Conservation (phyloP, 92 coral and sea anemone genomes). For the Galaxea fascicularis region DNA sequence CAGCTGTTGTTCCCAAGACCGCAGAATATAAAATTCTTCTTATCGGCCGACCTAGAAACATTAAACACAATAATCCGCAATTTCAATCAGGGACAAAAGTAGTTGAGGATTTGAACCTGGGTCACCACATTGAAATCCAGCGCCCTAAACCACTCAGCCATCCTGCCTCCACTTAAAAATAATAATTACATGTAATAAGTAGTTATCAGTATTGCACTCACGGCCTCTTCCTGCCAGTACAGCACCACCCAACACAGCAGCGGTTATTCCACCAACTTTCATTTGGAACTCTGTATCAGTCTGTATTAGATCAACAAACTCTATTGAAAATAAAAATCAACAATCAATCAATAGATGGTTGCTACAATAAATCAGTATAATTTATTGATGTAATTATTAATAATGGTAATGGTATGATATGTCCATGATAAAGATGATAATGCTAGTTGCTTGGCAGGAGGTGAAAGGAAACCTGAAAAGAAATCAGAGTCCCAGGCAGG, state of each 20-base stretch:
- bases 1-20: conserved; percentile 86
- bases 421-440: no score
- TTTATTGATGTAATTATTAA: no score
- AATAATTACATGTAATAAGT: no score
- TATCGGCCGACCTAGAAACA: conserved; percentile 79
- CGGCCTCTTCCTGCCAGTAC: conserved; percentile 93
- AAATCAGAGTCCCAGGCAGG: no score
- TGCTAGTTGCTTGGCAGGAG: no score
- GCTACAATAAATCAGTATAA: no score
- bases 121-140: no score
- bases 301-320: conserved; percentile 81
- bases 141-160: no score
- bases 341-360: background rate
- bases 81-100: background rate
- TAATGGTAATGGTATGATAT: no score
- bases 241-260: conserved; percentile 78
- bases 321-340: conserved; percentile 21
- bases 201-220: conserved; percentile 40
- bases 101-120: background rate
- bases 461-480: no score
- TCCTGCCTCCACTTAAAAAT: no score
- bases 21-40: conserved; percentile 87
- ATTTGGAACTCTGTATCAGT: conserved; percentile 87
- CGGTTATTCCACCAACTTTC: conserved; percentile 82
- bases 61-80: background rate